phyloP scores from a whole-genome alignment of 2,113 vertebrate genomes.

The Synchiropus splendidus region DNA sequence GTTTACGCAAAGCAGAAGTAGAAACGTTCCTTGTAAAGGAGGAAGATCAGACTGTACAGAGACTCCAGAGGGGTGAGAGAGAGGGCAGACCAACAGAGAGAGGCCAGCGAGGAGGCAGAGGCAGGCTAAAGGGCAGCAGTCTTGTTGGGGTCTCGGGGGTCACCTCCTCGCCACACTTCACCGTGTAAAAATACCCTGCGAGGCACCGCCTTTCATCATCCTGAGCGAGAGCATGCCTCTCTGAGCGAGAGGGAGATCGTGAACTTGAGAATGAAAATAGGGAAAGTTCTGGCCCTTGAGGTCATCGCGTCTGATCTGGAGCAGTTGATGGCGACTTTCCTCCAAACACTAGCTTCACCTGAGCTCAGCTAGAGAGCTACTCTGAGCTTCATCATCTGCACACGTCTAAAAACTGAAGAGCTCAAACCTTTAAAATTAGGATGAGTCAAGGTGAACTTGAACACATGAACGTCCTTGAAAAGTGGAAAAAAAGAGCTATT shows the following conservation, averaged over 20 bases:
- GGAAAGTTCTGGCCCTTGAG: slow-evolving; percentile 5
- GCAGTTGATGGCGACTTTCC: no score
- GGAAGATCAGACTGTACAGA: slow-evolving; percentile 12
- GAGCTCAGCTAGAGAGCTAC: no score
- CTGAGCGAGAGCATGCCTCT: slow-evolving; percentile 1
- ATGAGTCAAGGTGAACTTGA: no score
- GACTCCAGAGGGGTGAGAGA: slow-evolving; percentile 22
- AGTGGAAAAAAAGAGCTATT: no score
- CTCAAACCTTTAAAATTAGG: no score
- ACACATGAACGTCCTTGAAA: no score
- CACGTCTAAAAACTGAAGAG: no score
- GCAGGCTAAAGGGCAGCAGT: slow-evolving; percentile 24
- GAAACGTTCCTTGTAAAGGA: neutral
- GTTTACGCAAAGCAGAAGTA: no score
- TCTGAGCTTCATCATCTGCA: no score
- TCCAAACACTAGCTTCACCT: no score
- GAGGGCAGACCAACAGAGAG: slow-evolving; percentile 4
- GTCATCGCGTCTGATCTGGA: no score
- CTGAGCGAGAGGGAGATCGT: slow-evolving; percentile 1
- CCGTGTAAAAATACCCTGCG: slow-evolving; percentile 54
- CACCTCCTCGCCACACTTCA: slow-evolving; percentile 46
- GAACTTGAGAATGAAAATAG: slow-evolving; percentile 6
- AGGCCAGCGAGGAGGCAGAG: slow-evolving; percentile 19
- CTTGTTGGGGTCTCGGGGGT: slow-evolving; percentile 49
- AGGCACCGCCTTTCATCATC: slow-evolving; percentile 39